Conservation (phyloP, 2,797 vertebrate species). For the Moxostoma hubbsi region DNA sequence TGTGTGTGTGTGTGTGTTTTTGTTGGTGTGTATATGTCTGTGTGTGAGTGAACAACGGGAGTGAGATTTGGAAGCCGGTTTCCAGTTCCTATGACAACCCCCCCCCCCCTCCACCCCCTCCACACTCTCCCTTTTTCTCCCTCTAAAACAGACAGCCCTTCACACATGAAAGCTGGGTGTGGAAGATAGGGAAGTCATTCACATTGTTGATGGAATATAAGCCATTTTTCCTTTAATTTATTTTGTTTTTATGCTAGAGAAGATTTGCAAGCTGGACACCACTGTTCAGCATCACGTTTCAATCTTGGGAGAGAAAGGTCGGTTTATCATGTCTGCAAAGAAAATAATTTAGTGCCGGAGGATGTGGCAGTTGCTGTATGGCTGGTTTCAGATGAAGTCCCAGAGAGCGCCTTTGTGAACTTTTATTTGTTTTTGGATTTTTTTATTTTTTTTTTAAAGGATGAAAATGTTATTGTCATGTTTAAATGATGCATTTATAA, state of each 20-base stretch:
- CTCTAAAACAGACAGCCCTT: conserved; percentile 53
- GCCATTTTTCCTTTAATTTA: conserved; percentile 32
- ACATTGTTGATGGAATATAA: conserved; percentile 52
- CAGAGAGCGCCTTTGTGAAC: conserved; percentile 36
- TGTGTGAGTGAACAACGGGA: conserved; percentile 55
- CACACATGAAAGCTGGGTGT: conserved; percentile 56
- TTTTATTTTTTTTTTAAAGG: conserved; percentile 26
- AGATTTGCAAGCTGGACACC: conserved; percentile 49
- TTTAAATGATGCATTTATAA: neutral
- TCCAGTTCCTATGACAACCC: conserved; percentile 68
- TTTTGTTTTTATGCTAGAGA: conserved; percentile 33
- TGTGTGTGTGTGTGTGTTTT: conserved; percentile 40
- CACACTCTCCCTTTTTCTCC: conserved; percentile 47
- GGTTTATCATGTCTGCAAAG: conserved; percentile 56
- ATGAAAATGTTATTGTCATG: conserved; percentile 24
- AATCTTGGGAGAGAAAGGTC: conserved; percentile 51
- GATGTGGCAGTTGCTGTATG: conserved; percentile 41
- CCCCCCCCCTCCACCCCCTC: neutral
- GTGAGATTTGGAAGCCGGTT: conserved; percentile 64
- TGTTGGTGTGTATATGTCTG: conserved; percentile 47
- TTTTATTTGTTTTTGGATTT: conserved; percentile 27
- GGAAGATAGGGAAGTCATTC: conserved; percentile 55
- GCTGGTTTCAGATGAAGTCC: conserved; percentile 46
- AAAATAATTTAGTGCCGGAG: conserved; percentile 51
- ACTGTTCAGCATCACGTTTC: conserved; percentile 50